Evolutionary conservation across 2,888 invertebrate genomes (phyloP), one percentile per base, ranked within the genome.

Genomic region (Cephus nigrinus): DNA sequence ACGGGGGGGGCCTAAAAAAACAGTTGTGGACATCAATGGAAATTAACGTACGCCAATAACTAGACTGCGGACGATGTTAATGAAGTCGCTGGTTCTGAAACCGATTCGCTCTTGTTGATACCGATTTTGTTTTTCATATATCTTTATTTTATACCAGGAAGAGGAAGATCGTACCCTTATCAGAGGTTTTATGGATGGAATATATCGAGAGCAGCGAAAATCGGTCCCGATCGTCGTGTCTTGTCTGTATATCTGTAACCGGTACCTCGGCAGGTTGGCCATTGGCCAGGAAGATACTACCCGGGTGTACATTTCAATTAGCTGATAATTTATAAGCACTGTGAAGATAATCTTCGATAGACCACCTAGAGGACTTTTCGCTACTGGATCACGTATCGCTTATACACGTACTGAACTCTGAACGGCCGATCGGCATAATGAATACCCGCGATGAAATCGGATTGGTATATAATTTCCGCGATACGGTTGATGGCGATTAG

Each of bases 261-360:
- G 35, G 71, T 74, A 75, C 68, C 68, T 32, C 31, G 34, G 68
- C 72, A 55, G 30, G 35, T 78, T 80, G 79, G 79, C 81, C 71
- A 76, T 40, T 11, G 74, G 79, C 82, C 80, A 81, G 74, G 77
- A 72, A 78, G 80, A 77, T 68, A 32, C 72, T 33, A 75, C 30
- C 69, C 77, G 72, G 40, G 40, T 40, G 40, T 81, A 86, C 85
- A 83, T 86, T 82, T 84, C 81, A 86, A 86, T 84, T 77, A 79
- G 80, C 75, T 68, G 76, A 75, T 76, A 82, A 81, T 81, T 82
- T 83, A 83, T 81, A 81, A 79, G 78, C 79, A 76, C 79, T 76
- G 75, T 71, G 75, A 34, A 69, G 69, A 69, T 69, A 69, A 69
- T 69, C 69, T 30, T 30, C 4, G 69, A 11, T 0, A 30, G 69